A percentile compares a stretch with the other conserved stretches of the same genome.
These are phyloP conservation scores for Lanius ludovicianus DNA, from an alignment of 2,113 vertebrate genomes.

Conservation along the genomic window DNA sequence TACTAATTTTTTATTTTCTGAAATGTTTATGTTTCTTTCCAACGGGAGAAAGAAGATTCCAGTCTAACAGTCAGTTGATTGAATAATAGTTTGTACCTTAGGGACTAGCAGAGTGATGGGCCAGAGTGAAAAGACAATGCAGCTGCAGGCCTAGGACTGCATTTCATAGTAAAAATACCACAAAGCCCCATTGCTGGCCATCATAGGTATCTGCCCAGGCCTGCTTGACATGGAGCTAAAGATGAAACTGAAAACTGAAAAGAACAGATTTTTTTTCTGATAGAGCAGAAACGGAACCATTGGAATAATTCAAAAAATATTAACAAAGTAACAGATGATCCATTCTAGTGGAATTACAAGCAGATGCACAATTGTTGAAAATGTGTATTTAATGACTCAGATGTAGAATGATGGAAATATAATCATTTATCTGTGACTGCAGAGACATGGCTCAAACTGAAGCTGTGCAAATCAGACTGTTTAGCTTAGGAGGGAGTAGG, in stretches of 20 bases:
- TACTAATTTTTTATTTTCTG: not conserved
- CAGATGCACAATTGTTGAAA: not conserved
- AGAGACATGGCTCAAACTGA: not conserved
- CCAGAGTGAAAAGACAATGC: not conserved
- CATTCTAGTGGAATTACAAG: not conserved
- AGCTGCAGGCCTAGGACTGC: not conserved
- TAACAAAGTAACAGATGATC: not conserved
- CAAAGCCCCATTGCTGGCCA: not conserved
- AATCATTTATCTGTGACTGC: not conserved
- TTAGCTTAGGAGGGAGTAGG: not conserved
- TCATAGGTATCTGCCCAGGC: not conserved
- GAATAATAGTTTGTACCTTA: not conserved
- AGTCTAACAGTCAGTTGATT: not conserved
- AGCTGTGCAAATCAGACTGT: not conserved
- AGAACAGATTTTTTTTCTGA: not conserved
- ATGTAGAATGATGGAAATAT: not conserved
- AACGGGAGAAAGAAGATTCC: not conserved
- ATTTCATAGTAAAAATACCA: not conserved
- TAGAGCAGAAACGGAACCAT: not conserved
- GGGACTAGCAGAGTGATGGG: not conserved
- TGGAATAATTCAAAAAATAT: not conserved
- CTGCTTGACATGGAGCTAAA: not conserved
- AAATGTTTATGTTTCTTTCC: not conserved
- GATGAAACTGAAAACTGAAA: not conserved
- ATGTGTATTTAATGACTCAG: not conserved